phyloP scores from a whole-genome alignment of 2,888 invertebrate species.

The Hoplodrina ambigua region DNA sequence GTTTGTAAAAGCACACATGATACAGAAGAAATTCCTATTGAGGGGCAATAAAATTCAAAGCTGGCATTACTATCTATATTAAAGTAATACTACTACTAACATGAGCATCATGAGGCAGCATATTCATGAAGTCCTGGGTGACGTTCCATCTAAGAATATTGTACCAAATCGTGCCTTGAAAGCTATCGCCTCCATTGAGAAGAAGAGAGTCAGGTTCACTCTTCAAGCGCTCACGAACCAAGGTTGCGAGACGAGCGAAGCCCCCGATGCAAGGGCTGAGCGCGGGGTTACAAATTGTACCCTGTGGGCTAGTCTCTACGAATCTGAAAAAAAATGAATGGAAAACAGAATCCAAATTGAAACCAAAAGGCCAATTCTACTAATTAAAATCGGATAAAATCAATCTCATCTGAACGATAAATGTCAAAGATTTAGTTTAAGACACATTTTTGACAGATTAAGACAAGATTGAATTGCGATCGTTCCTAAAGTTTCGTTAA shows the following conservation, averaged over 20 bases:
- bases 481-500: no score
- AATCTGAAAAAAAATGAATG: conserved; percentile 82
- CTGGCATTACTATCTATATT: no score
- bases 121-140: conserved; percentile 94
- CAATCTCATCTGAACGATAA: no score
- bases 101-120: conserved; percentile 94
- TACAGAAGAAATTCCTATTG: no score
- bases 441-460: no score
- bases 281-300: conserved; percentile 88
- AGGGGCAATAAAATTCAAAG: no score
- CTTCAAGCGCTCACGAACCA: conserved; percentile 80
- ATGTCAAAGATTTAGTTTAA: no score
- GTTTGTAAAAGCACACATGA: no score
- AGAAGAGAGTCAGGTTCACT: conserved; percentile 92
- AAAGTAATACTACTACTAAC: conserved; percentile 82
- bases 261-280: conserved; percentile 92
- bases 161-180: conserved; percentile 95
- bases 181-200: conserved; percentile 92
- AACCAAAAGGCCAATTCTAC: no score
- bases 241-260: conserved; percentile 92
- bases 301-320: conserved; percentile 90
- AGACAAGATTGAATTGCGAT: no score
- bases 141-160: conserved; percentile 93
- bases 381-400: no score
- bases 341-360: background rate